Evolutionary conservation across 2,113 vertebrate genomes (phyloP).

Genomic region (Bos taurus): DNA sequence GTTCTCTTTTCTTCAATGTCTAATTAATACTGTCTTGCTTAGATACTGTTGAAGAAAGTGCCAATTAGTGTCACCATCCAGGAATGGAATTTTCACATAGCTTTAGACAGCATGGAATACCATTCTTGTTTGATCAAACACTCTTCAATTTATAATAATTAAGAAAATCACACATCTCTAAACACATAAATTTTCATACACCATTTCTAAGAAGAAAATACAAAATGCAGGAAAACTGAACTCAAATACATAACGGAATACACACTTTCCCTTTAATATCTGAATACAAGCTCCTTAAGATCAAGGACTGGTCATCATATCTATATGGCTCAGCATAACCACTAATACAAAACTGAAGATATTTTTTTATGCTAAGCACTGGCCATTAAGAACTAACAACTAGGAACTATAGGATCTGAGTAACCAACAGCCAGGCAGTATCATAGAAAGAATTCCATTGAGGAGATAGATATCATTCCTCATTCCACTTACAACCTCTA

Average conservation of each 20-base stretch:
- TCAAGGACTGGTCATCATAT: not conserved
- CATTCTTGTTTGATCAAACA: not conserved
- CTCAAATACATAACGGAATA: not conserved
- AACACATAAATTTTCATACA: not conserved
- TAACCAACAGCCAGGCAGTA: not conserved
- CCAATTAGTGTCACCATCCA: not conserved
- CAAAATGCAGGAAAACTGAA: not conserved
- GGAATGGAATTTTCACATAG: not conserved
- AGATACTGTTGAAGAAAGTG: not conserved
- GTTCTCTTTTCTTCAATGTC: not conserved
- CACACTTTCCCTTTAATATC: not conserved
- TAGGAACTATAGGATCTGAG: not conserved
- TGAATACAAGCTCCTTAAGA: not conserved
- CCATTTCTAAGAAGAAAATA: slow-evolving; percentile 5
- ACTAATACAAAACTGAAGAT: not conserved
- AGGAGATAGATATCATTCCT: not conserved
- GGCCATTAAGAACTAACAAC: not conserved
- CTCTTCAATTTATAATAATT: not conserved
- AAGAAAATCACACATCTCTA: not conserved
- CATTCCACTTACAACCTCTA: not conserved
- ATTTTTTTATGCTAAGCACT: not conserved
- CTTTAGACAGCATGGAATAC: not conserved
- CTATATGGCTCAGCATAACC: not conserved
- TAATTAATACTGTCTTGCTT: slow-evolving; percentile 9
- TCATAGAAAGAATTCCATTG: not conserved